phyloP scores from a whole-genome alignment of 2,888 invertebrate genomes.

The Stramonita haemastoma region DNA sequence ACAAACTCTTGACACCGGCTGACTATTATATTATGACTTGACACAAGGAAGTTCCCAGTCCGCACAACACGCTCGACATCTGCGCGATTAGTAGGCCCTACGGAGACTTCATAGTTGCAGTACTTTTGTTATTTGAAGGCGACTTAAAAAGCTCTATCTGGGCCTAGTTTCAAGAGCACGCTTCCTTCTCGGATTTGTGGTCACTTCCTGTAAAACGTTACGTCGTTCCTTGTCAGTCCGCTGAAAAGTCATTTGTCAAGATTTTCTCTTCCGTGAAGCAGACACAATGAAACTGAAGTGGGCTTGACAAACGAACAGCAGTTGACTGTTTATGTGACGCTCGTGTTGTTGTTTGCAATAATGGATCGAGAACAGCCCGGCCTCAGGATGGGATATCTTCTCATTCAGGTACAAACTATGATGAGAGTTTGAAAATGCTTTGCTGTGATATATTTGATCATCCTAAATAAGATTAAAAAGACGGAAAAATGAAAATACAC shows the following conservation, averaged over 20 bases:
- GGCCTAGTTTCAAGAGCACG: too few relatives aligned
- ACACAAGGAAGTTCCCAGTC: too few relatives aligned
- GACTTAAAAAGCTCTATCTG: too few relatives aligned
- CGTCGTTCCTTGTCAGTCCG: background rate
- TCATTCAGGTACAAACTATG: background rate
- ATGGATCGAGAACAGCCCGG: constrained; percentile 30
- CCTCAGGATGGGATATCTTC: constrained; percentile 25
- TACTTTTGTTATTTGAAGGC: background rate
- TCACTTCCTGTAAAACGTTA: background rate
- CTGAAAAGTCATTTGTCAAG: background rate
- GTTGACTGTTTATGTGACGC: background rate
- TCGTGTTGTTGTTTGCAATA: background rate
- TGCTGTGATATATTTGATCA: too few relatives aligned
- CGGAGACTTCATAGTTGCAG: background rate
- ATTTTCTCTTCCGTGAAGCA: background rate
- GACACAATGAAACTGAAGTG: constrained; percentile 9
- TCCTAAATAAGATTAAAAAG: too few relatives aligned
- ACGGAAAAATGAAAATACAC: too few relatives aligned
- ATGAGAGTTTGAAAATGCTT: too few relatives aligned
- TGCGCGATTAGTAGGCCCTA: too few relatives aligned
- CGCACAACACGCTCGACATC: too few relatives aligned
- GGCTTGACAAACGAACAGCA: too few relatives aligned
- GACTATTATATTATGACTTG: too few relatives aligned
- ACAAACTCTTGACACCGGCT: too few relatives aligned
- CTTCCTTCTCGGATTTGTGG: background rate